These are phyloP conservation scores for Scaptodrosophila lebanonensis DNA, from an alignment of 1,140 invertebrate species.

Conservation along the genomic window DNA sequence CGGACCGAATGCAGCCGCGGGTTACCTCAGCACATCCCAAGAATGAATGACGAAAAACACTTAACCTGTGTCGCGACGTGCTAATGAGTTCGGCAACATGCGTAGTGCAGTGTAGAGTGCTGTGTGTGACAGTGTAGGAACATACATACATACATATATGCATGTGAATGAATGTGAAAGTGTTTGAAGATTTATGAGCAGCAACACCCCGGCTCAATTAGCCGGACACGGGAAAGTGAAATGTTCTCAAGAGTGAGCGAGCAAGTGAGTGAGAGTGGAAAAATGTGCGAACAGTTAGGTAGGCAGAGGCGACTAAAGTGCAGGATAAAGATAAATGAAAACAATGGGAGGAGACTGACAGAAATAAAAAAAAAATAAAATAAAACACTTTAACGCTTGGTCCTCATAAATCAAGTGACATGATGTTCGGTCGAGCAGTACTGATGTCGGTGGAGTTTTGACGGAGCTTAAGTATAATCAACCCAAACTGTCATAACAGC, in stretches of 20 bases:
- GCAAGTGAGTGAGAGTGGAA: constrained; percentile 48
- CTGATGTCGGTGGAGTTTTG: constrained; percentile 2
- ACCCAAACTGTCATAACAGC: constrained; percentile 61
- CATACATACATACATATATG: no score
- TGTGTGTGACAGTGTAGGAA: no score
- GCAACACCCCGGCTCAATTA: constrained; percentile 55
- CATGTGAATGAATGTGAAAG: constrained; percentile 67
- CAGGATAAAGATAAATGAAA: constrained; percentile 36
- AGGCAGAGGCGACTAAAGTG: not conserved
- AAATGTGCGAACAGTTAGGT: constrained; percentile 13
- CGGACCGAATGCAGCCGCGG: constrained; percentile 12
- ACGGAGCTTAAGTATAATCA: constrained; percentile 3
- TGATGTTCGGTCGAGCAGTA: constrained; percentile 43
- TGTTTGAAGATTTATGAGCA: constrained; percentile 69
- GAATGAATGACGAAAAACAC: constrained; percentile 52
- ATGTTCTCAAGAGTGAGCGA: constrained; percentile 64
- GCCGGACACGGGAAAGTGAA: constrained; percentile 58
- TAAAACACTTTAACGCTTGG: constrained; percentile 67
- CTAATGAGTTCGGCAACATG: constrained; percentile 66
- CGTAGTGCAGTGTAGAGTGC: no score
- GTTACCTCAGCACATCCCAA: constrained; percentile 4
- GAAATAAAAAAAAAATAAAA: constrained; percentile 17
- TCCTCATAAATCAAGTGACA: constrained; percentile 68
- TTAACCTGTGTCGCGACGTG: constrained; percentile 64
- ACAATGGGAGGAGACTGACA: constrained; percentile 9